Base-by-base conservation (phyloP, 2,113 vertebrate genomes). In the Pedionomus torquatus region DNA sequence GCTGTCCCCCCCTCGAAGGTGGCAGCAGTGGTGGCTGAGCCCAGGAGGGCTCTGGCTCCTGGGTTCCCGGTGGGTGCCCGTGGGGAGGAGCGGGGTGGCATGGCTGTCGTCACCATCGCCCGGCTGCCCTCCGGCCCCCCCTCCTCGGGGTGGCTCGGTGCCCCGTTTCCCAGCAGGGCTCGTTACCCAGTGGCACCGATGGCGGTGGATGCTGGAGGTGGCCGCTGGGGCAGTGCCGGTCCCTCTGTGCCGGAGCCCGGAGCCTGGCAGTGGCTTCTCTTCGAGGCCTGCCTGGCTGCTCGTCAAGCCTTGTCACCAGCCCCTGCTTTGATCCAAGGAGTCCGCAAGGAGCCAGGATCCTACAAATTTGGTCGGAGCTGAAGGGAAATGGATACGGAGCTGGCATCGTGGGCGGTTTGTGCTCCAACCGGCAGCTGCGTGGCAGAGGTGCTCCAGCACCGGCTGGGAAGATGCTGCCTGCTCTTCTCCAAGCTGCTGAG, bases 131-230 rank as follows among this genome's bases (percentile, higher is more conserved):
- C 88, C 2, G 5, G 5, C 70, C 24, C 9, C 2, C 91, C 19
- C 72, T 23, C 78, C 0, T 8, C 11, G 0, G 54, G 41, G 35
- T 13, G 24, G 28, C 44, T 77, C 3, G 0, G 61, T 0, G 3
- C 77, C 60, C 69, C 3, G 0, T 1, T 48, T 51, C 25, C 61
- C 83, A 3, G 39, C 1, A 0, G 83, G 58, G 37, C 1, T 66
- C 9, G 15, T 28, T 7, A 55, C 25, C 25, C 4, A 3, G 3
- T 7, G 33, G 39, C 33, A 4, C 1, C 4, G 87, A 15, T 1
- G 18, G 26, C 3, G 0, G 15, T 2, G 10, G 74, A 13, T 44
- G n/a, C 76, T 35, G 90, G 51, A 12, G 26, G 2, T n/a, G 85
- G 76, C 86, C 1, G 20, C 12, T 12, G 43, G 84, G 86, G 86